Evolutionary conservation across 2,113 vertebrate species (phyloP), one percentile per base, ranked within the genome.

Genomic region (Neoarius graeffei): DNA sequence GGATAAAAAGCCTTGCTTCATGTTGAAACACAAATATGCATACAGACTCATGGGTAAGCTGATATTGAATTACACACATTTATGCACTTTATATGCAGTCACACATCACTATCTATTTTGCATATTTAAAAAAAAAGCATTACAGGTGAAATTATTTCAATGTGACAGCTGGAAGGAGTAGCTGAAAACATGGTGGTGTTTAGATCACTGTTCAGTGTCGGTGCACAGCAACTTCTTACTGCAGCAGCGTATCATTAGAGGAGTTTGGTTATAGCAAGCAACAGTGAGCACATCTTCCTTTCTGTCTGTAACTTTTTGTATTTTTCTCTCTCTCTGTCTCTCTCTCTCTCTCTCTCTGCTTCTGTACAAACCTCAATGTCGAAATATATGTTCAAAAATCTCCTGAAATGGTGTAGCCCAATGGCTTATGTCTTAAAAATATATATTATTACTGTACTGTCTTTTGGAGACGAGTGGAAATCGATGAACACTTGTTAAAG

Each of bases 221-320:
- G 66, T 69, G 67, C 48, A 23, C 42, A 52, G 35, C 5, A 66
- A n/a, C 57, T 7, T 25, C 56, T 54, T 50, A 48, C 64, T 25
- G 64, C 27, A 67, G 67, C 79, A 85, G 62, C 25, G 54, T 86
- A 56, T 80, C 85, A 87, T 84, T 84, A 62, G 66, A 86, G 19
- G n/a, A 69, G 81, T 17, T 67, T 67, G 66, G 62, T 85, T 87
- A 54, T 84, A 25, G 73, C 56, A 11, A 83, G 81, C 71, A 54
- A 50, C 74, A 82, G 76, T 79, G 74, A 81, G 35, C 35, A 87
- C 54, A 76, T 52, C 73, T 25, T 77, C 48, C 74, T 52, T 77
- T 54, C 15, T 74, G 52, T 71, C 20, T 85, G n/a, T 10, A 76
- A 15, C 30, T 50, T 60, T 48, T 69, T 64, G 19, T n/a, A 11